Base-by-base conservation (phyloP, 2,888 invertebrate species). In the Oscheius sp. region DNA sequence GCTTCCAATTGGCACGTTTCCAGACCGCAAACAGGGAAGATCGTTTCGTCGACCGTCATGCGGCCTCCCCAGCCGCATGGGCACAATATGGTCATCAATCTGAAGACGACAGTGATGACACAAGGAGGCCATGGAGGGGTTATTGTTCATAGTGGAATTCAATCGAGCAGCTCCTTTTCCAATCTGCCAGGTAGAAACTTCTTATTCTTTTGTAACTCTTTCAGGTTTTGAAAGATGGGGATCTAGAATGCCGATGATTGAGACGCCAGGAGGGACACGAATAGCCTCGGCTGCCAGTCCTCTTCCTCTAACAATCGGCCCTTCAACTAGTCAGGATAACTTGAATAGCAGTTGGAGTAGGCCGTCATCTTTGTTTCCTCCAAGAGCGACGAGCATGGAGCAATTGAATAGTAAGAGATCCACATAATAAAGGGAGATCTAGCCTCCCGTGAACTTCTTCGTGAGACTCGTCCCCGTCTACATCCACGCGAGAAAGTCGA, bases 41-140 rank as follows among this genome's bases (percentile, higher is more conserved):
- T n/a, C n/a, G n/a, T n/a, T n/a, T 3, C 50, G 12, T 12, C 59
- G 45, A n/a, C 45, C 38, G 41, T 44, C 41, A 67, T 62, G 61
- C 64, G 62, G 65, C 61, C 47, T 30, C 68, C 68, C 26, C 54
- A 54, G 33, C 33, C 54, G 54, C 67, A 44, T 14, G 32, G 38
- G n/a, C 74, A 74, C 33, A n/a, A n/a, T n/a, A 72, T 76, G 77
- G 69, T 75, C 6, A 77, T 77, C 36, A 77, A 77, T 64, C 62
- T 77, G 73, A 74, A 73, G 51, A 77, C 77, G 9, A 77, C 77
- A 30, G 73, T 77, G 49, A 77, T 74, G 33, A 73, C 77, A 20
- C 73, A 73, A 32, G 74, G 74, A n/a, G 70, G 71, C 30, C 77
- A 77, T 45, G 72, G 71, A 64, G 77, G 77, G n/a, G 45, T 73